phyloP scores from a whole-genome alignment of 1,140 invertebrate species.

The Ceratina australensis region DNA sequence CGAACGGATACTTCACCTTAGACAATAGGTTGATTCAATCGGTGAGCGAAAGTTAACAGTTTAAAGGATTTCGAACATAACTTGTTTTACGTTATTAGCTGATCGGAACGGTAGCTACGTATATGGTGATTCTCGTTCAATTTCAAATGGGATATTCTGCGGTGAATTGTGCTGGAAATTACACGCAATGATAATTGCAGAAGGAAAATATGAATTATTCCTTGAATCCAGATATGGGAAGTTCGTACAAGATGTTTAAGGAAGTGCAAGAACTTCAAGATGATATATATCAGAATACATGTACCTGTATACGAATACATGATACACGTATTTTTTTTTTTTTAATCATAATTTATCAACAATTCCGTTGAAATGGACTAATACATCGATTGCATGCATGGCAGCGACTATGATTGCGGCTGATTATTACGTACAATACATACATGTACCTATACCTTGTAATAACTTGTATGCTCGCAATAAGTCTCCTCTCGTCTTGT shows the following conservation, averaged over 20 bases:
- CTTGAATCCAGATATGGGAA: not conserved
- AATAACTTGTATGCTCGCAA: conserved; percentile 24
- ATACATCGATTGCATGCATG: conserved; percentile 51
- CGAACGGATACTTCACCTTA: conserved; percentile 76
- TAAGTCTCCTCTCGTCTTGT: not conserved
- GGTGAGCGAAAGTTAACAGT: conserved; percentile 62
- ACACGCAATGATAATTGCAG: not conserved
- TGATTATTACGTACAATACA: conserved; percentile 7
- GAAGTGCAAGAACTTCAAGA: not conserved
- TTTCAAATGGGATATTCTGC: conserved; percentile 56
- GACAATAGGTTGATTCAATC: conserved; percentile 76
- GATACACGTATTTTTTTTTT: conserved; percentile 5
- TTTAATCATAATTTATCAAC: conserved; percentile 28
- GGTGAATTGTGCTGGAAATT: not conserved
- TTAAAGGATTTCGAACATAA: not conserved
- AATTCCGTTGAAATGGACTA: conserved; percentile 29
- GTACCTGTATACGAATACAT: not conserved
- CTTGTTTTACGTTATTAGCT: conserved; percentile 64
- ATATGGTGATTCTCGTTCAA: conserved; percentile 76
- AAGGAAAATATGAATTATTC: too few relatives aligned
- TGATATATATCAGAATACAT: too few relatives aligned
- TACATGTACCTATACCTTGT: conserved; percentile 5
- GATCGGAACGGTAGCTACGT: conserved; percentile 71
- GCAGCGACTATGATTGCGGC: conserved; percentile 36
- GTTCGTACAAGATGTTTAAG: not conserved